Conservation (phyloP, 2,113 vertebrate genomes). For the cat (Felis catus) region DNA sequence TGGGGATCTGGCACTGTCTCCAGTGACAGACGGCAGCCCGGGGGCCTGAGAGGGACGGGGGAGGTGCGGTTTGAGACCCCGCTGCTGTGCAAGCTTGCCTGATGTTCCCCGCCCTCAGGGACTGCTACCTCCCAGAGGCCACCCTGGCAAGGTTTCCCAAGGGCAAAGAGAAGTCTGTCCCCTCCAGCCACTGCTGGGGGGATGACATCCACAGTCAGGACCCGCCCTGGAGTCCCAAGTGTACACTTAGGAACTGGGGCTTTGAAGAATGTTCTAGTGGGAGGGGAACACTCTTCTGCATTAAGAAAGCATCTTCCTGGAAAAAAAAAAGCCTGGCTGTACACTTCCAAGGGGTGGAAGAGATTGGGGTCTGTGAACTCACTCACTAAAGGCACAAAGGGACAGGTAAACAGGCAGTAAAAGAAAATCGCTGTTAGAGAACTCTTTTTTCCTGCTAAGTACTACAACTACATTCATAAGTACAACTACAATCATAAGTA, state of each 20-base stretch:
- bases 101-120: not conserved
- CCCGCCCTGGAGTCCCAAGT: too few species aligned
- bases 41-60: not conserved
- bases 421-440: not conserved
- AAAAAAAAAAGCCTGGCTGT: not conserved
- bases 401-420: not conserved
- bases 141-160: not conserved
- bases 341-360: not conserved
- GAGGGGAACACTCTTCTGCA: not conserved
- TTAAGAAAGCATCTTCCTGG: not conserved
- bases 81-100: not conserved
- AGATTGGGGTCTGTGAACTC: not conserved
- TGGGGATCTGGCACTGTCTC: not conserved
- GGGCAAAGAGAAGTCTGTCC: too few species aligned
- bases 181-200: not conserved
- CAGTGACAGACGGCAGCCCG: not conserved
- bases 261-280: not conserved
- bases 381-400: not conserved
- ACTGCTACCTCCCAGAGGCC: not conserved
- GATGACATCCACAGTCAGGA: not conserved
- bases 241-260: not conserved
- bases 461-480: not conserved
- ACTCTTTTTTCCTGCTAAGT: not conserved
- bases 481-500: not conserved
- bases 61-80: not conserved